Evolutionary conservation across 2,113 vertebrate species (phyloP), one percentile per base, ranked within the genome.

Genomic region (Malurus alboscapulatus): DNA sequence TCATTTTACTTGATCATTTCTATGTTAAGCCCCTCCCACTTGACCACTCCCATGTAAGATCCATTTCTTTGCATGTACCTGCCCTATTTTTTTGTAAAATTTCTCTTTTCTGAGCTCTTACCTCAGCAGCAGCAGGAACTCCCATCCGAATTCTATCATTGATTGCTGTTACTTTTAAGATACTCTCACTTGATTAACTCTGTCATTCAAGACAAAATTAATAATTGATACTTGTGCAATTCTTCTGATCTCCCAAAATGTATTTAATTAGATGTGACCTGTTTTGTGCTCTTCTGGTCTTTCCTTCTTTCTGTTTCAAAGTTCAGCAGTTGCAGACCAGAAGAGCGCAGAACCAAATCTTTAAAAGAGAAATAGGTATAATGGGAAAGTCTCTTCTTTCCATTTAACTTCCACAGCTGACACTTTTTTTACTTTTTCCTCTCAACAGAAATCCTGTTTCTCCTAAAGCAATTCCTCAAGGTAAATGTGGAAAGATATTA

Each of bases 391-490:
- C 19, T 76, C 19, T 51, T 87, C 45, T 45, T 57, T 68, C 30
- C 61, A 62, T 79, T 91, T 72, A 66, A 40, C 32, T 40, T 92
- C 85, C 36, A 77, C 34, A 76, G 80, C 84, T 72, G 77, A 74
- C 36, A 94, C 69, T 72, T 34, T 17, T 92, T 51, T 84, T 91
- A n/a, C 48, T 29, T 81, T 54, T 90, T 81, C 24, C 45, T 93
- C 44, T 71, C 77, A 68, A 38, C 61, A 95, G 53, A 36, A 84
- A 20, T 42, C 54, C 82, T 59, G 34, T 50, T 65, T 69, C 47
- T 62, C 27, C 27, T 58, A 15, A 96, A 92, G 93, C 87, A 89
- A 44, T 68, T 47, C 58, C 77, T 74, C 92, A 77, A 97, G 97
- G 97, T 98, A 97, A 94, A 27, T 32, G 84, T 90, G 84, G 17